Evolutionary conservation across 2,797 vertebrate genomes (phyloP), one percentile per base, ranked within the genome.

Genomic region (Brachyrhaphis roseni): DNA sequence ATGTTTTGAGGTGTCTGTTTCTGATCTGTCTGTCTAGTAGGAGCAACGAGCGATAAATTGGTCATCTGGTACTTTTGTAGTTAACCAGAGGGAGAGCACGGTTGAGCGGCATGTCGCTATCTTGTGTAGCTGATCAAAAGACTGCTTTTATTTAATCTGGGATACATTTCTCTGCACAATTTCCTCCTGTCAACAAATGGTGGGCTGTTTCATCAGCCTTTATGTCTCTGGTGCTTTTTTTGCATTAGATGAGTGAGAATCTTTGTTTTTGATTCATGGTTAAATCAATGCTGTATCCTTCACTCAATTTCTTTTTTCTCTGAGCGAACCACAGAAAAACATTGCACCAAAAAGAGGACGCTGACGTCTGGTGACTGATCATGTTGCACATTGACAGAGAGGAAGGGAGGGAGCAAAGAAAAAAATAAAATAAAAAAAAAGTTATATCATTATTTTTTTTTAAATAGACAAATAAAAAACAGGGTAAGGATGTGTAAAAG

Each of bases 11-110:
- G 49, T 84, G 53, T 12, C 41, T 76, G 57, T 51, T 79, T 86
- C 83, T 86, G 1, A 91, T 89, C 84, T 79, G 76, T 85, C 79
- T 83, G 78, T 89, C 78, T 84, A 45, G 78, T 82, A 79, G 72
- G 51, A 77, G 83, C 80, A 83, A 85, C 0, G 36, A 82, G 81
- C 57, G 74, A 90, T 79, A 92, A 87, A 91, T 88, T 92, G 89
- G 87, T 93, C 90, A 92, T 92, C 87, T 81, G 84, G 78, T 88
- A 81, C 80, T 47, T 93, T 82, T 88, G 82, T 84, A 82, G 84
- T 89, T 84, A 89, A 92, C 84, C 86, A 83, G 85, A 59, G 20
- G 78, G 86, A 78, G 83, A 90, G 72, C 84, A 47, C 4, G 20
- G 77, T 71, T 28, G 78, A 87, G 81, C 78, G 62, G 75, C 16